A percentile compares a stretch with the other conserved stretches of the same genome.
These are phyloP conservation scores for Hybognathus amarus DNA, from an alignment of 2,797 vertebrate genomes.

Conservation along the genomic window DNA sequence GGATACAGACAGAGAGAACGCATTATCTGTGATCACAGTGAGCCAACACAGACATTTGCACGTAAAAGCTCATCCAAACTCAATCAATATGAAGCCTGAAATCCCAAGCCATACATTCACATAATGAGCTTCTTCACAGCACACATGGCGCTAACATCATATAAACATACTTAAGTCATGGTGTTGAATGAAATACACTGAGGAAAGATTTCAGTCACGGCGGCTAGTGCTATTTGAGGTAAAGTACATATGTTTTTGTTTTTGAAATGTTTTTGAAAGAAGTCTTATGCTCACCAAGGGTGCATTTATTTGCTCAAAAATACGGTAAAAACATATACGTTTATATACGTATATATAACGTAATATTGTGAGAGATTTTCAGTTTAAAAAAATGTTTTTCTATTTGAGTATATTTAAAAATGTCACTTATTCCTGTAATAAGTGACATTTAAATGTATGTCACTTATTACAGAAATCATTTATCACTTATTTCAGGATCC, in stretches of 20 bases:
- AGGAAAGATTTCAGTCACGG: slow-evolving; percentile 3
- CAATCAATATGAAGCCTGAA: slow-evolving; percentile 26
- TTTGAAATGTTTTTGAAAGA: too few species aligned
- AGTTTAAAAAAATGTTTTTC: too few species aligned
- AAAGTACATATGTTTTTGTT: neutral
- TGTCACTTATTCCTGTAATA: too few species aligned
- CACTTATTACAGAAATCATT: too few species aligned
- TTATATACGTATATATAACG: too few species aligned
- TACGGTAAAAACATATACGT: too few species aligned
- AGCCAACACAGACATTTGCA: slow-evolving; percentile 16
- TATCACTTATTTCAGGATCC: too few species aligned
- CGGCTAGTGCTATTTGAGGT: neutral
- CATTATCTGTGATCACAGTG: slow-evolving; percentile 28
- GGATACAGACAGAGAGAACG: neutral
- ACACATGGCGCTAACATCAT: neutral
- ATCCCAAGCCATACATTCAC: slow-evolving; percentile 35
- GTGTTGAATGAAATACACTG: slow-evolving; percentile 1
- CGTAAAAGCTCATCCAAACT: slow-evolving; percentile 31
- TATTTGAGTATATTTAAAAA: too few species aligned
- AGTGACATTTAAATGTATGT: too few species aligned
- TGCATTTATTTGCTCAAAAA: too few species aligned
- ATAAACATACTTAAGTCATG: slow-evolving; percentile 8
- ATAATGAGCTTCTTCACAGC: slow-evolving; percentile 35
- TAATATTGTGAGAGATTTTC: too few species aligned
- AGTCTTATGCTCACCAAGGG: too few species aligned